Percentiles rank a stretch among this genome's conserved stretches.
phyloP scores from a whole-genome alignment of 2,797 vertebrate genomes.

The Danio aesculapii region DNA sequence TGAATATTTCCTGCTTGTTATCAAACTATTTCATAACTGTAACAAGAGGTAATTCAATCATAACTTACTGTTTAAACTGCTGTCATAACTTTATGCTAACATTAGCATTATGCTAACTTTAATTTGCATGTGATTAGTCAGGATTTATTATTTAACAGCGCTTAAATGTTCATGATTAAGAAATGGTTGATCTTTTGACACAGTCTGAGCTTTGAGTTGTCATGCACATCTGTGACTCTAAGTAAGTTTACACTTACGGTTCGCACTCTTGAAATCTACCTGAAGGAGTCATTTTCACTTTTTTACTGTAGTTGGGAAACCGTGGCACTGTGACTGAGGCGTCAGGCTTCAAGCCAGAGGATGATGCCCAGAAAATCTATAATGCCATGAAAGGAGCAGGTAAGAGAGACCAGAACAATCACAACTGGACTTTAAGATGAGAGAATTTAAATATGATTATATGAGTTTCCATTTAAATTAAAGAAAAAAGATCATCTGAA shows the following conservation, averaged over 20 bases:
- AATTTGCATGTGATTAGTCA: too few species aligned
- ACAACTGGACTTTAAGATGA: background rate
- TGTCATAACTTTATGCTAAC: too few species aligned
- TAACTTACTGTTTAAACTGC: too few species aligned
- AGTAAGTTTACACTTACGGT: background rate
- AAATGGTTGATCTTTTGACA: background rate
- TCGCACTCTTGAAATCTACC: background rate
- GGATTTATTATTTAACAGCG: too few species aligned
- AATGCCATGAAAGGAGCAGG: conserved; percentile 94
- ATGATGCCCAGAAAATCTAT: conserved; percentile 84
- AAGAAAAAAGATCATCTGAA: background rate
- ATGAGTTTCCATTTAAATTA: background rate
- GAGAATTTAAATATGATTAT: background rate
- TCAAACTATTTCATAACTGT: too few species aligned
- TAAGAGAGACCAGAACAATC: conserved; percentile 73
- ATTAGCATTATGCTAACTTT: too few species aligned
- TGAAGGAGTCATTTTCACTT: background rate
- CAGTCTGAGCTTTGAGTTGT: background rate
- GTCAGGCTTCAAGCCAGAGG: conserved; percentile 81
- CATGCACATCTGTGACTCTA: background rate
- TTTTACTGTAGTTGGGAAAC: conserved; percentile 73
- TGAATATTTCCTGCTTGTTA: too few species aligned
- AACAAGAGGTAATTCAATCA: too few species aligned
- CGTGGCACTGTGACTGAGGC: conserved; percentile 86
- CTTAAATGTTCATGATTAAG: background rate